Base-by-base conservation (phyloP, 1,140 invertebrate genomes). In the Cherax destructor region DNA sequence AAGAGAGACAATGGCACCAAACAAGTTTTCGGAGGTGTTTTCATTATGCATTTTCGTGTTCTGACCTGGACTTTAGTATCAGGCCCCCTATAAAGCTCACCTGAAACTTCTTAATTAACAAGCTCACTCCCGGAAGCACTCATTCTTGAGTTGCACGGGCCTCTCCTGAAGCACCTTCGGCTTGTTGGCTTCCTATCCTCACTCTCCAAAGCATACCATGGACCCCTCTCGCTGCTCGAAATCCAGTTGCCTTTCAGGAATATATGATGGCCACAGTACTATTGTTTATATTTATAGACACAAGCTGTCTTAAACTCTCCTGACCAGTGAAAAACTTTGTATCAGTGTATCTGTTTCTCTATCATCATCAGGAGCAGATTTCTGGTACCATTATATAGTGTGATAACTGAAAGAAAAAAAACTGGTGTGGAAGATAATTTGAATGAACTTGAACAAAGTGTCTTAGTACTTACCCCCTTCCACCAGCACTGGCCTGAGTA, bases 391-490 rank as follows among this genome's bases (percentile, higher is more conserved):
- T 83, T 47, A 80, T 47, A 87, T 77, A 83, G 87, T 89, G 87
- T 89, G 87, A 89, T 89, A 89, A 72, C 74, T 76, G 69, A 61
- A 89, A 74, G 52, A 52, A 83, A 89, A 83, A 13, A 74, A 4
- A 6, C 6, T 74, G n/a, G 7, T 85, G 59, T 91, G 83, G 61
- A 91, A 65, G 77, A 86, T 91, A 72, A 41, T 84, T 74, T 79
- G 76, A 91, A 91, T 86, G 87, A 56, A 89, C 87, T 86, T 74
- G 61, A 91, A 91, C 88, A 85, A 91, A 91, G 90, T 91, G 90
- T 91, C 90, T 91, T 91, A 91, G 90, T 91, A 91, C 90, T 91
- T 91, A 91, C 90, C 79, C 72, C 69, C 78, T 81, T 87, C 83
- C 85, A 87, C 65, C 90, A 81, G 76, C 65, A 83, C 85, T 86